phyloP scores from a whole-genome alignment of 2,797 vertebrate genomes.

The Sibirionetta formosa region DNA sequence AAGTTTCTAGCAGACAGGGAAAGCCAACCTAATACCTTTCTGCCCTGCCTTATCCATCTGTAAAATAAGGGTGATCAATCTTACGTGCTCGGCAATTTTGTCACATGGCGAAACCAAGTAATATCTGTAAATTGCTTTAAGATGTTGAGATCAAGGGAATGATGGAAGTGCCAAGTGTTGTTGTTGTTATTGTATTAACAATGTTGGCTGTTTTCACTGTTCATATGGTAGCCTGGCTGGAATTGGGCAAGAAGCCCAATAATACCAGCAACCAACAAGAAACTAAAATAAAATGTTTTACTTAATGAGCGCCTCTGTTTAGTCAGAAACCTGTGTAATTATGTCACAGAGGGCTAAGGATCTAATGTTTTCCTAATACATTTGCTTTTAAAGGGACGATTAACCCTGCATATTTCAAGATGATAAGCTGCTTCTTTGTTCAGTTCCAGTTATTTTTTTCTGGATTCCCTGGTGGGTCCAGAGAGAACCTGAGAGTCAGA shows the following conservation, averaged over 20 bases:
- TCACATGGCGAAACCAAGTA: neutral
- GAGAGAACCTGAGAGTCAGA: constrained; percentile 48
- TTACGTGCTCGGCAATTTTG: neutral
- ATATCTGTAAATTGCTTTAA: constrained; percentile 55
- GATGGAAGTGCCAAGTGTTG: constrained; percentile 69
- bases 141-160: constrained; percentile 54
- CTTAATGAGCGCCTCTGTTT: constrained; percentile 74
- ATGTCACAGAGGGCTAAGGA: constrained; percentile 72
- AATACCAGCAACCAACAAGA: constrained; percentile 65
- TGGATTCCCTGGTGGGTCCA: constrained; percentile 47
- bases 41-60: constrained; percentile 29
- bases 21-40: neutral
- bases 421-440: constrained; percentile 69
- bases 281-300: constrained; percentile 75
- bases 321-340: constrained; percentile 74
- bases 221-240: constrained; percentile 78
- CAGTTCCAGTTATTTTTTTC: constrained; percentile 40
- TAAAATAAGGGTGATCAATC: constrained; percentile 17
- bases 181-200: constrained; percentile 66
- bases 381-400: constrained; percentile 70
- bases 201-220: constrained; percentile 71
- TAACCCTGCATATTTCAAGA: constrained; percentile 69
- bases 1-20: neutral
- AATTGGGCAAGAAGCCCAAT: constrained; percentile 72
- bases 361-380: constrained; percentile 70